phyloP scores from a whole-genome alignment of 2,797 vertebrate genomes.

The Sylvia borin region DNA sequence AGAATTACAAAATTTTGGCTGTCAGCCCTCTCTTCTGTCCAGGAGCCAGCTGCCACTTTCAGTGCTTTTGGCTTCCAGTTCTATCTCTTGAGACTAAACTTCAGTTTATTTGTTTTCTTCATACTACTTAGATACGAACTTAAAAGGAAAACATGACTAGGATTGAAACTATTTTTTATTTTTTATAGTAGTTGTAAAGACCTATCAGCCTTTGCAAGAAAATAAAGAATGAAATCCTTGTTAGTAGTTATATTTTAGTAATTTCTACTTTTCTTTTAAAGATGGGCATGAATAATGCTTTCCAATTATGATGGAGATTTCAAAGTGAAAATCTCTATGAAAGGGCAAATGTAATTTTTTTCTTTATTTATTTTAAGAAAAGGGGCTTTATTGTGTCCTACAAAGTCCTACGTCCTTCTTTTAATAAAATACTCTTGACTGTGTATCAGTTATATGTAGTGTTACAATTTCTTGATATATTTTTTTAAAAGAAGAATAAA shows the following conservation, averaged over 20 bases:
- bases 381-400: neutral
- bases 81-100: neutral
- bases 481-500: neutral
- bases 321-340: neutral
- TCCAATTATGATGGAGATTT: neutral
- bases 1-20: constrained; percentile 19
- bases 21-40: neutral
- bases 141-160: neutral
- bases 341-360: neutral
- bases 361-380: neutral
- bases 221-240: neutral
- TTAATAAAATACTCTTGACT: neutral
- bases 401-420: neutral
- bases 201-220: neutral
- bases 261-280: neutral
- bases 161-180: neutral
- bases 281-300: neutral
- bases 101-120: neutral
- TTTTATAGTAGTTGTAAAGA: neutral
- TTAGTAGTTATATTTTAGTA: neutral
- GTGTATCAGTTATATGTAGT: neutral
- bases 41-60: neutral
- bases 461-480: neutral
- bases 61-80: neutral
- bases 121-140: neutral